Conservation (phyloP, 2,797 vertebrate genomes). For the Tragopan temminckii region DNA sequence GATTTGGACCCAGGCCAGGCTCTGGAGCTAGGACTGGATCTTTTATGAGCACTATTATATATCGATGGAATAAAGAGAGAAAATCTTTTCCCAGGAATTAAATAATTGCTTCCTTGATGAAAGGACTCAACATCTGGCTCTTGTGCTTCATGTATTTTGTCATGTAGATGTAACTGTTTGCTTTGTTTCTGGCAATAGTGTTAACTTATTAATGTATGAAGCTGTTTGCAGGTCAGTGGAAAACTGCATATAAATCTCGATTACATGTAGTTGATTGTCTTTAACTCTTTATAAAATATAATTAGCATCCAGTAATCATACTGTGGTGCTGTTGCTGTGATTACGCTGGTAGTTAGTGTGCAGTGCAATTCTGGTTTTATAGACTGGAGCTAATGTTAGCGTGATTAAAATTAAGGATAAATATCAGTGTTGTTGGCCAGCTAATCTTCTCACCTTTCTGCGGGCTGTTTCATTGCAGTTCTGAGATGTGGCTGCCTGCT, state of each 20-base stretch:
- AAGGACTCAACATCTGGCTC: slow-evolving; percentile 27
- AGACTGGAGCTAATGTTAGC: slow-evolving; percentile 37
- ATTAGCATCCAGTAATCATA: slow-evolving; percentile 36
- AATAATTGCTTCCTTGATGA: slow-evolving; percentile 46
- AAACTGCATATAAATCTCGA: slow-evolving; percentile 50
- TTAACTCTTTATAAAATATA: slow-evolving; percentile 54
- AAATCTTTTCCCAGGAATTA: slow-evolving; percentile 3
- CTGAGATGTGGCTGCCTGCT: background rate
- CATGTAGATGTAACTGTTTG: slow-evolving; percentile 33
- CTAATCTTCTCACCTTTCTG: slow-evolving; percentile 29
- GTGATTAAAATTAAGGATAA: slow-evolving; percentile 49
- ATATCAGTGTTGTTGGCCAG: background rate
- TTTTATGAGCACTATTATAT: background rate
- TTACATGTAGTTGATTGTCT: slow-evolving; percentile 43
- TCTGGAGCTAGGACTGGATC: background rate
- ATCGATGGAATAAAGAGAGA: background rate
- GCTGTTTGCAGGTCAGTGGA: slow-evolving; percentile 49
- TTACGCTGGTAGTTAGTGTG: slow-evolving; percentile 13
- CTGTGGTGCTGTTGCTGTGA: slow-evolving; percentile 3
- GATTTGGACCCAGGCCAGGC: background rate
- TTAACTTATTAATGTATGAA: slow-evolving; percentile 41
- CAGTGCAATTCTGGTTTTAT: slow-evolving; percentile 49
- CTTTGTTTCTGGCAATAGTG: slow-evolving; percentile 33
- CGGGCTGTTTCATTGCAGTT: background rate
- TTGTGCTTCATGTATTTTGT: background rate